These are phyloP conservation scores for Melangyna quadrimaculata DNA, from an alignment of 2,888 invertebrate species.

Conservation along the genomic window DNA sequence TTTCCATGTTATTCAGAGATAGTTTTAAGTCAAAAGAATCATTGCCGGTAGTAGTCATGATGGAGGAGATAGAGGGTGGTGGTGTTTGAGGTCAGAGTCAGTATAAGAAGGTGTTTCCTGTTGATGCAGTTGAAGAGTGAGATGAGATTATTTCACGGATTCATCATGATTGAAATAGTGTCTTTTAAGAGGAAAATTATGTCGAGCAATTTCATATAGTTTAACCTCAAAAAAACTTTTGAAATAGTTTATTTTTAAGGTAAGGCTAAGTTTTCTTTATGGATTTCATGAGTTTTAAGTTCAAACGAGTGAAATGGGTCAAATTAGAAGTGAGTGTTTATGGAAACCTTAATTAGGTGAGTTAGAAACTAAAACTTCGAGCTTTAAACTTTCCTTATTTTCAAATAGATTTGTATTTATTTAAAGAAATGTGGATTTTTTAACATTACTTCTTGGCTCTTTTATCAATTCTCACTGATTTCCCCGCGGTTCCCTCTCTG, in stretches of 20 bases:
- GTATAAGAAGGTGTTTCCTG: neutral
- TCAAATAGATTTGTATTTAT: neutral
- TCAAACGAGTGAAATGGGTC: neutral
- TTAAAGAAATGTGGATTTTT: neutral
- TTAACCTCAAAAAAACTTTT: neutral
- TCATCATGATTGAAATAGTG: neutral
- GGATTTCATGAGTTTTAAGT: neutral
- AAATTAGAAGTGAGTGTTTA: neutral
- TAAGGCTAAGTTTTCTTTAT: neutral
- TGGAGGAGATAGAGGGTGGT: neutral
- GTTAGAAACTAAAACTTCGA: neutral
- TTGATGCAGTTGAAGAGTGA: neutral
- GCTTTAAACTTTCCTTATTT: neutral
- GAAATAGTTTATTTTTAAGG: neutral
- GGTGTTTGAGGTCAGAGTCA: neutral
- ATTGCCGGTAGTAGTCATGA: neutral
- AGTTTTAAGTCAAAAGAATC: slow-evolving; percentile 15
- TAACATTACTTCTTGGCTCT: neutral
- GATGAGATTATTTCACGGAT: slow-evolving; percentile 9
- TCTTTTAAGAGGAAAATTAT: slow-evolving; percentile 2
- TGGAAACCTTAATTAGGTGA: neutral
- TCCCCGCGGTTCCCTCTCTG: neutral
- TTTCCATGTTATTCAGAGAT: slow-evolving; percentile 43
- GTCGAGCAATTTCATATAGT: slow-evolving; percentile 18
- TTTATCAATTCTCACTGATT: neutral